A percentile compares a stretch with the other conserved stretches of the same genome.
phyloP scores from a whole-genome alignment of 2,797 vertebrate species.

The Coilia nasus region DNA sequence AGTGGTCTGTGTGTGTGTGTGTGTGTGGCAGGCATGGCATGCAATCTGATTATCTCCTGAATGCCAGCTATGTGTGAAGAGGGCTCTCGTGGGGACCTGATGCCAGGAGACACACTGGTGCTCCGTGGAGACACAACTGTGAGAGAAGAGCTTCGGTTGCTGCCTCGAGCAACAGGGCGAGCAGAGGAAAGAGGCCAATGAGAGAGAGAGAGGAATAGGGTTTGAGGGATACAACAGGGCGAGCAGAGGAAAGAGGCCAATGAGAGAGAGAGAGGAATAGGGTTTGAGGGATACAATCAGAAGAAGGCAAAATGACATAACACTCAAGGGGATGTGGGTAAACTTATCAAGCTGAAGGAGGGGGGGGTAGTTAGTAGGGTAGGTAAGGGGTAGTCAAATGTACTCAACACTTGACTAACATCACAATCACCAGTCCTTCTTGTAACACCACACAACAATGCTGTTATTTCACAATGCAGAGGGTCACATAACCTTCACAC shows the following conservation, averaged over 20 bases:
- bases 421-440: too few species aligned
- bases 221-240: neutral
- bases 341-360: neutral
- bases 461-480: neutral
- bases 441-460: too few species aligned
- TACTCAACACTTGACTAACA: too few species aligned
- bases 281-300: neutral
- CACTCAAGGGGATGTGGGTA: neutral
- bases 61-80: conserved; percentile 27
- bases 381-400: too few species aligned
- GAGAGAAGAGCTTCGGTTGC: neutral
- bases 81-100: conserved; percentile 33
- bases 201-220: neutral
- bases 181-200: neutral
- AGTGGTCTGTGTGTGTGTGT: neutral
- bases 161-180: neutral
- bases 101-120: neutral
- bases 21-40: conserved; percentile 27
- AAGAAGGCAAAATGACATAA: conserved; percentile 6
- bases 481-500: neutral
- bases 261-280: neutral
- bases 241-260: too few species aligned
- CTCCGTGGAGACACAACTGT: conserved; percentile 18
- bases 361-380: too few species aligned
- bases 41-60: conserved; percentile 39